Base-by-base conservation (phyloP, 2,888 invertebrate species). In the Brachynemurus nebulosus region DNA sequence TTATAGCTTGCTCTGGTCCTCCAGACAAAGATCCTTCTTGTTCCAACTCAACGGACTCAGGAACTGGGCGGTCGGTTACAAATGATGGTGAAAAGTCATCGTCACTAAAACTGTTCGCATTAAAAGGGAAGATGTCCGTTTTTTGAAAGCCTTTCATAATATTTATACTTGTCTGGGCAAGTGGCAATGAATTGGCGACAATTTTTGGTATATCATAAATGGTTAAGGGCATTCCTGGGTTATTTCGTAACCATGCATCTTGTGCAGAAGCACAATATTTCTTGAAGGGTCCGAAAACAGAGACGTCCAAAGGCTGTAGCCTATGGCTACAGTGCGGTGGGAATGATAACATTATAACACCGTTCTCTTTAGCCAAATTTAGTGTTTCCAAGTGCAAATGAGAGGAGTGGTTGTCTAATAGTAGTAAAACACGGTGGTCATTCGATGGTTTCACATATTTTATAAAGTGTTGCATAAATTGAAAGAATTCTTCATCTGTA, bases 221-320 rank as follows among this genome's bases (percentile, higher is more conserved):
- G 6, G 25, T 23, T 23, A 23, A 23, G 9, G 25, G 6, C 9
- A 8, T 23, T 23, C 6, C 25, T 8, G 25, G 25, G 9, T 9
- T 23, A 23, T 23, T 23, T 23, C 25, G 6, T 9, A 23, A 9
- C 25, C 25, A 23, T 8, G 25, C 25, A 23, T 23, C 25, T 9
- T 23, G 25, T 8, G 25, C 6, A 23, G 25, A 6, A 23, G 9
- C 25, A 9, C 25, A 23, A 23, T 23, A 23, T 23, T 23, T 23
- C n/a, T 23, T 9, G 9, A 23, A 23, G 6, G 25, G 25, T 23
- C 25, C 25, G 9, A 8, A 23, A 8, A 23, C 25, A 23, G 25
- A 23, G 7, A 54, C 52, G 42, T 56, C 55, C 12, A 54, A 44
- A 4, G 53, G 51, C 45, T 60, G 56, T 18, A 58, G 40, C n/a